These are phyloP conservation scores for Gallinago jamesoni DNA, from an alignment of 2,113 vertebrate species.

Conservation along the genomic window DNA sequence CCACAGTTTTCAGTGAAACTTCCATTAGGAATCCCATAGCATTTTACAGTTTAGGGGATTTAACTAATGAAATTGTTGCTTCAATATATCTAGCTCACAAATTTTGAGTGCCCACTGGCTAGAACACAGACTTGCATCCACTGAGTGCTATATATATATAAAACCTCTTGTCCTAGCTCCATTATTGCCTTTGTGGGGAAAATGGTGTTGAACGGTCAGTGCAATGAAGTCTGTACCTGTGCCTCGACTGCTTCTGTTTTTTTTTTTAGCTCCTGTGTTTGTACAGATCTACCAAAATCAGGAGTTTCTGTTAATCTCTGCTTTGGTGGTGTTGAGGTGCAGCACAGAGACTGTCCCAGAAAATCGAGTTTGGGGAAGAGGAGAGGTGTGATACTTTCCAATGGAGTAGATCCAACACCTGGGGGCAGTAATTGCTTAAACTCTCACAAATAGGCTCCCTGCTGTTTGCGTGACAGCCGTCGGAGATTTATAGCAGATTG, in stretches of 20 bases:
- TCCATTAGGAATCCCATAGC: background rate
- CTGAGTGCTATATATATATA: accelerated
- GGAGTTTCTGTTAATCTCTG: background rate
- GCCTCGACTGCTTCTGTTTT: background rate
- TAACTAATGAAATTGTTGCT: background rate
- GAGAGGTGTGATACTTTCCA: background rate
- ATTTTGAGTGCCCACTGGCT: background rate
- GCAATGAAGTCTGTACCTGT: background rate
- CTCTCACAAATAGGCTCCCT: background rate
- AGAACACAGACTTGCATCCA: background rate
- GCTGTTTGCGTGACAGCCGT: background rate
- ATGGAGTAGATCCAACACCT: background rate
- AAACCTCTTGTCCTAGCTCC: background rate
- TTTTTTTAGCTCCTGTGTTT: background rate
- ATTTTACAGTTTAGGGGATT: background rate
- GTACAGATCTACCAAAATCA: background rate
- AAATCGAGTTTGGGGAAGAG: background rate
- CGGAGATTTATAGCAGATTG: background rate
- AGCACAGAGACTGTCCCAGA: background rate
- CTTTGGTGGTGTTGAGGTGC: background rate
- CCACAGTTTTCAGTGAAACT: background rate
- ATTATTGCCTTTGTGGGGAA: background rate
- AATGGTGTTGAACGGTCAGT: background rate
- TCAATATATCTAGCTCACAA: background rate
- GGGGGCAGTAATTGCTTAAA: conserved; percentile 24